Conservation (phyloP, 1,140 invertebrate species). For the Ruditapes philippinarum region DNA sequence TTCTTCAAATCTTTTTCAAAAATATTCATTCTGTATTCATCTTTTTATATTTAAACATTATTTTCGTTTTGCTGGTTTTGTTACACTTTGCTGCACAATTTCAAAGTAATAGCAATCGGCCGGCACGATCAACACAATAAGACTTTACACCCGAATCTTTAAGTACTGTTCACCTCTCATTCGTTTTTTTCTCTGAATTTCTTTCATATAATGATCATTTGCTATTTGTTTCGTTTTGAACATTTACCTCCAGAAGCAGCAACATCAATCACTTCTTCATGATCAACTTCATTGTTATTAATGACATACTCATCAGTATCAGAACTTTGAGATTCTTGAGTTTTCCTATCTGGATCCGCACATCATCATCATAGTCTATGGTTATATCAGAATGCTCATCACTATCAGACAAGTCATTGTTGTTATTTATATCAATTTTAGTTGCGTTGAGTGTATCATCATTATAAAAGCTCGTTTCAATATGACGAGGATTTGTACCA, state of each 20-base stretch:
- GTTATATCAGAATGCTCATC: constrained; percentile 8
- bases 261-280: constrained; percentile 38
- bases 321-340: not conserved
- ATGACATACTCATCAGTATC: not conserved
- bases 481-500: not conserved
- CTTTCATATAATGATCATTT: not conserved
- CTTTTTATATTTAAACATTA: constrained; percentile 10
- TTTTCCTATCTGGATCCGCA: constrained; percentile 22
- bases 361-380: constrained; percentile 35
- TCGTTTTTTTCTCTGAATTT: constrained; percentile 23
- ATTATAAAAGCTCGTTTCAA: not conserved
- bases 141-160: constrained; percentile 34
- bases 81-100: constrained; percentile 30
- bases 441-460: not conserved
- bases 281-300: not conserved
- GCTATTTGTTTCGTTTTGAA: constrained; percentile 13
- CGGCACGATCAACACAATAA: constrained; percentile 28
- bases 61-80: not conserved
- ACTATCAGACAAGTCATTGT: not conserved
- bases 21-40: constrained; percentile 12
- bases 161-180: constrained; percentile 46
- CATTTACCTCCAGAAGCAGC: not conserved
- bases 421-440: not conserved
- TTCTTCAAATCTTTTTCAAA: constrained; percentile 37
- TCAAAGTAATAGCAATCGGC: not conserved